Evolutionary conservation across 1,140 invertebrate genomes (phyloP).

Genomic region (Trigoniulus corallinus): DNA sequence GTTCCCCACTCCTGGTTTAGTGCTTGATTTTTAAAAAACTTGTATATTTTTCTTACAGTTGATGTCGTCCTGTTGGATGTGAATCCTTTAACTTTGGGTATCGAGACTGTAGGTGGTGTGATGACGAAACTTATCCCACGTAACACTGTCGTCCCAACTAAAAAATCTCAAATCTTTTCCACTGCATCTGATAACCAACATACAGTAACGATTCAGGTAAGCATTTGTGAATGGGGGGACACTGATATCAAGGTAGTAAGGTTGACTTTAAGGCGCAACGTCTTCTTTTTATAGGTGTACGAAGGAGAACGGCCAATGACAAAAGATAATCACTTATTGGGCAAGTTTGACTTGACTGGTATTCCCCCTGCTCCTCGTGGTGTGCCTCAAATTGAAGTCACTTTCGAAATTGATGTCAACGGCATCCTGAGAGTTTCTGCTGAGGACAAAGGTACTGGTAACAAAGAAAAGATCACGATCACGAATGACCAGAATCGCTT

Average conservation of each 20-base stretch:
- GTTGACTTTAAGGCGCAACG: not conserved
- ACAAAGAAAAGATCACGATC: constrained; percentile 96
- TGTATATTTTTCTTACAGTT: constrained; percentile 39
- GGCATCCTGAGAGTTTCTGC: constrained; percentile 89
- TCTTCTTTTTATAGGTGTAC: constrained; percentile 40
- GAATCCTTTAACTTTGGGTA: constrained; percentile 95
- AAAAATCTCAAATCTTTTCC: constrained; percentile 98
- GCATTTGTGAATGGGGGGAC: not conserved
- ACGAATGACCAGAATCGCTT: constrained; percentile 95
- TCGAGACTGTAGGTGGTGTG: constrained; percentile 97
- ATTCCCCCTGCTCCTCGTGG: constrained; percentile 94
- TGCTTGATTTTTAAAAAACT: no score
- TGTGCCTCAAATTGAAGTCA: constrained; percentile 98
- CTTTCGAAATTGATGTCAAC: constrained; percentile 98
- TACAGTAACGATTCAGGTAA: constrained; percentile 88
- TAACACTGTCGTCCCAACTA: constrained; percentile 99
- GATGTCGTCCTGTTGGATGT: constrained; percentile 95
- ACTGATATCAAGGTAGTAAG: not conserved
- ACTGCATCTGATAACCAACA: constrained; percentile 98
- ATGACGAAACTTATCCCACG: constrained; percentile 98
- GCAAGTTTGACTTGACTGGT: constrained; percentile 96
- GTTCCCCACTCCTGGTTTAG: no score
- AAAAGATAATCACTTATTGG: constrained; percentile 94
- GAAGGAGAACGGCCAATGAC: constrained; percentile 99
- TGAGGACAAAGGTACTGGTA: constrained; percentile 96